Base-by-base conservation (phyloP, 2,797 vertebrate species). In the Platalea minor region DNA sequence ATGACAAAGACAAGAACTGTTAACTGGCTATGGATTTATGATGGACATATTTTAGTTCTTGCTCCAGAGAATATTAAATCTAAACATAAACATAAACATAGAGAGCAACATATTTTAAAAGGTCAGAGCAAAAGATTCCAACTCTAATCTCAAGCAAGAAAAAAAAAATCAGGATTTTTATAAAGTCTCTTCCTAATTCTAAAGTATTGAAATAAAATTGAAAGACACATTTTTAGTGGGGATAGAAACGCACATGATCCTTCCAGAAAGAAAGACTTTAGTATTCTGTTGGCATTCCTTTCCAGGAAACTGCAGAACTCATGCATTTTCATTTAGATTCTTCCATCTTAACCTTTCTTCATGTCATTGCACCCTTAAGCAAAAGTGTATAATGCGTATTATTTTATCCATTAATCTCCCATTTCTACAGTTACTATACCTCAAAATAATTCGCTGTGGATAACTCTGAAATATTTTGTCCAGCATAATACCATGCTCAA, bases 311-410 rank as follows among this genome's bases (percentile, higher is more conserved):
- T 54, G 39, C 54, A 87, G 61, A 96, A 94, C 48, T 91, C 68
- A 70, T 64, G 48, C 43, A 94, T 97, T 95, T 95, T 95, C 85
- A 95, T 95, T 93, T 91, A 89, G 70, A 75, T 89, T 75, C 51
- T 76, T 91, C 74, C 41, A 80, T 85, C 70, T 91, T 93, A 97
- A 94, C 88, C 77, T 95, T 96, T 91, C 63, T 43, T 91, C 67
- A 33, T 94, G 88, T 68, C 88, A 65, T 23, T 85, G 43, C 56
- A 93, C 74, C 63, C 90, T 82, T 89, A 92, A 94, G 85, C 80
- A 67, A 53, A 91, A 95, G 43, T 54, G 10, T 74, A 54, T 85
- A 82, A 85, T 54, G 23, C 82, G 37, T 87, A 91, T 91, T 82
- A 94, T 91, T 95, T 95, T 79, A 74, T 53, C 46, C 69, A 95